Evolutionary conservation across 2,888 invertebrate species (phyloP).

Genomic region (Macaria notata): DNA sequence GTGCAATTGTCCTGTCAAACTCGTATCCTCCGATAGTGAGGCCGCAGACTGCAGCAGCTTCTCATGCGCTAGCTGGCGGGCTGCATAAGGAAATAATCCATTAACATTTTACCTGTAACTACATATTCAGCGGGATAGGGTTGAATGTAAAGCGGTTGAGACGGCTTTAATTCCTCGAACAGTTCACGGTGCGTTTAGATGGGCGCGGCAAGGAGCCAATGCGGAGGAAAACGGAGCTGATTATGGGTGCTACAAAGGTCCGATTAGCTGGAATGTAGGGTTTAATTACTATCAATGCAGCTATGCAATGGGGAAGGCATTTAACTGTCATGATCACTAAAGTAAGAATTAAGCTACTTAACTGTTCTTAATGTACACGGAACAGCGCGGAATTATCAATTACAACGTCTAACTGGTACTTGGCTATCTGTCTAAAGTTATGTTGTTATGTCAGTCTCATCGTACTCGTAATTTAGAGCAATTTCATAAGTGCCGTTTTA

Average conservation of each 20-base stretch:
- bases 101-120: slow-evolving; percentile 64
- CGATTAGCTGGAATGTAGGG: slow-evolving; percentile 17
- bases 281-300: slow-evolving; percentile 16
- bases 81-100: slow-evolving; percentile 67
- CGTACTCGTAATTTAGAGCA: no score
- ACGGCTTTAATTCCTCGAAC: slow-evolving; percentile 27
- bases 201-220: slow-evolving; percentile 24
- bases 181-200: slow-evolving; percentile 30
- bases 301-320: background rate
- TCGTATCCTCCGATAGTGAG: slow-evolving; percentile 44
- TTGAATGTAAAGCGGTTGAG: slow-evolving; percentile 54
- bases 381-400: no score
- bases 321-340: slow-evolving; percentile 1
- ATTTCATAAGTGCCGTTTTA: no score
- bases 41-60: slow-evolving; percentile 37
- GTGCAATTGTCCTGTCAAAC: slow-evolving; percentile 59
- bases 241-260: slow-evolving; percentile 13
- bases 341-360: no score
- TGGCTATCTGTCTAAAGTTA: no score
- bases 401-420: no score
- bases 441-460: no score
- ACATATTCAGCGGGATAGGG: slow-evolving; percentile 49
- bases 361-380: no score
- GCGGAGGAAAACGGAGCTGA: slow-evolving; percentile 23
- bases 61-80: slow-evolving; percentile 48